phyloP scores from a whole-genome alignment of 2,113 vertebrate species.

The Taxidea taxus region DNA sequence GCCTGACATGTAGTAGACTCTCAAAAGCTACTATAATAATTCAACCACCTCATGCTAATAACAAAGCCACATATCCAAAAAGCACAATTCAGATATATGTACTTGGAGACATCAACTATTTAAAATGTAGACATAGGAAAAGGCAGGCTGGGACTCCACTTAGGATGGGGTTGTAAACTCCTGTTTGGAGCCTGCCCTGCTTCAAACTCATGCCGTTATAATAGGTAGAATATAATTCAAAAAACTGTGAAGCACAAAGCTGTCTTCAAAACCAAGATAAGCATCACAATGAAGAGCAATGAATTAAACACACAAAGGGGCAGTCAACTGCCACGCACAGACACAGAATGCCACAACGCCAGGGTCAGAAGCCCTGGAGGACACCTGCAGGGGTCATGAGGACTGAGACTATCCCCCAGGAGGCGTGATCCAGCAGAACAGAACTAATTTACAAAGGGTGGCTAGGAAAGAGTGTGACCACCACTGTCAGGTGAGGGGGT shows the following conservation, averaged over 20 bases:
- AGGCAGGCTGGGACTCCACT: not conserved
- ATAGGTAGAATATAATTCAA: not conserved
- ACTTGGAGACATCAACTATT: not conserved
- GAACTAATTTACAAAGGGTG: not conserved
- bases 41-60: not conserved
- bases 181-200: not conserved
- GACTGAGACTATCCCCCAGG: not conserved
- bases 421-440: not conserved
- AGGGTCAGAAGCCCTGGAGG: not conserved
- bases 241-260: not conserved
- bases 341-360: not conserved
- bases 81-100: not conserved
- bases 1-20: not conserved
- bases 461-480: not conserved
- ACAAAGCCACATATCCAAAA: not conserved
- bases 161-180: not conserved
- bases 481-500: not conserved
- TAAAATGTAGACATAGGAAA: not conserved
- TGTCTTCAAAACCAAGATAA: not conserved
- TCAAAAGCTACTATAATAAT: not conserved
- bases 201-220: not conserved
- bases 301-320: not conserved
- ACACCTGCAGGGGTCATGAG: not conserved
- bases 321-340: not conserved
- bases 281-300: not conserved